Base-by-base conservation (phyloP, 2,888 invertebrate species). In the Phengaris alcon region DNA sequence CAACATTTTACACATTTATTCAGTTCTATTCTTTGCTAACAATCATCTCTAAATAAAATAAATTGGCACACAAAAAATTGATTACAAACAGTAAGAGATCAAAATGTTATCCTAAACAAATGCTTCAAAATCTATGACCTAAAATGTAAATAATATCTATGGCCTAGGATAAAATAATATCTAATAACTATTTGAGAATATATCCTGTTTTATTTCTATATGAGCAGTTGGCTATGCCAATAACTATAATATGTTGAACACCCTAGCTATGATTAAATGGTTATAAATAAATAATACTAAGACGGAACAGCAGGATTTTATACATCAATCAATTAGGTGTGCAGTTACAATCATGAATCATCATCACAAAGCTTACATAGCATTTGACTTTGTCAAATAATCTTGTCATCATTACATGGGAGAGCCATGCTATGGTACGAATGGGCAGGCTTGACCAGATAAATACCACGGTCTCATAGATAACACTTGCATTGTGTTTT, bases 1-100 rank as follows among this genome's bases (percentile, higher is more conserved):
- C 88, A 90, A 91, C 90, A 90, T 74, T 77, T 68, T 76, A 75
- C 76, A 87, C 88, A 87, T 76, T 79, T 75, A 82, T 86, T 77
- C 76, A 76, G 76, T 77, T 75, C 68, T 75, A 75, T 75, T 69
- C 51, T 48, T 69, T 46, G 22, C 46, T 74, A 77, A 75, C 69
- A 76, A 57, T 74, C 59, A 68, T 75, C 70, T 77, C 57, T 73
- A 72, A 74, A 77, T 77, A 78, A 80, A 78, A 74, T 75, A 70
- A 74, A 88, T 77, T 89, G 88, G 88, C 88, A 88, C 86, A 87
- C 79, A 81, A 79, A 85, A 84, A 79, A 78, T 75, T 75, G 77
- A 77, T 69, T 74, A 75, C 74, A 57, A 77, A 70, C 74, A 35
- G 69, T 54, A 75, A 52, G 75, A 75, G 76, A 64, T 68, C 68